Evolutionary conservation across 2,113 vertebrate species (phyloP), one percentile per base, ranked within the genome.

Genomic region (Acrocephalus arundinaceus): DNA sequence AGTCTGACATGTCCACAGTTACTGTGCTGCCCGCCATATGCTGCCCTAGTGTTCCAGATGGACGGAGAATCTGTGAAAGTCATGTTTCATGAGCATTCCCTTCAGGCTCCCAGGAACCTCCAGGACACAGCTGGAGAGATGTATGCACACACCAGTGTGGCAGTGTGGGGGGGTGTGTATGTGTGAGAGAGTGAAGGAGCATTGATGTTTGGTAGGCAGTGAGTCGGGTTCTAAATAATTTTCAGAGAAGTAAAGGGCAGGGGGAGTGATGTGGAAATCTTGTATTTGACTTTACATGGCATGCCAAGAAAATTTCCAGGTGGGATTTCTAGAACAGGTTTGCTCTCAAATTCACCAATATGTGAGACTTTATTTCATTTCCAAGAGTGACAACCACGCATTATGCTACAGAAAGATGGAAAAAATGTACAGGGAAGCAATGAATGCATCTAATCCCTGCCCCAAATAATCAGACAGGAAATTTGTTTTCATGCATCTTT

Each of bases 61-160:
- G 93, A 95, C 28, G 0, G 83, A 72, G 93, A 97, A 95, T 95
- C 96, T 96, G 96, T 92, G 96, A 92, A 95, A 96, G 94, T 97
- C 96, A 95, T 94, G 92, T 97, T 97, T 93, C 93, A 97, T 95
- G 93, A 97, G 94, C 92, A 94, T 96, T 97, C 93, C 83, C 96
- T 95, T 87, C 85, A 96, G 93, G 86, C 94, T 97, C 73, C 66
- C 4, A 13, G 96, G 90, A 96, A 96, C 85, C 94, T 94, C 90
- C 95, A 85, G 90, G 86, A 94, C 94, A 92, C 96, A 96, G 96
- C 96, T 97, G 96, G 93, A 91, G 94, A 92, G 78, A 90, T 72
- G 70, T 27, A 82, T 24, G 74, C 74, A 85, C 73, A 94, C 83
- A 89, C 94, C 94, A 85, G 93, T 57, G 83, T 3, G 3, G 88